Conservation (phyloP, 2,888 invertebrate species). For the Drosophila macrospina region DNA sequence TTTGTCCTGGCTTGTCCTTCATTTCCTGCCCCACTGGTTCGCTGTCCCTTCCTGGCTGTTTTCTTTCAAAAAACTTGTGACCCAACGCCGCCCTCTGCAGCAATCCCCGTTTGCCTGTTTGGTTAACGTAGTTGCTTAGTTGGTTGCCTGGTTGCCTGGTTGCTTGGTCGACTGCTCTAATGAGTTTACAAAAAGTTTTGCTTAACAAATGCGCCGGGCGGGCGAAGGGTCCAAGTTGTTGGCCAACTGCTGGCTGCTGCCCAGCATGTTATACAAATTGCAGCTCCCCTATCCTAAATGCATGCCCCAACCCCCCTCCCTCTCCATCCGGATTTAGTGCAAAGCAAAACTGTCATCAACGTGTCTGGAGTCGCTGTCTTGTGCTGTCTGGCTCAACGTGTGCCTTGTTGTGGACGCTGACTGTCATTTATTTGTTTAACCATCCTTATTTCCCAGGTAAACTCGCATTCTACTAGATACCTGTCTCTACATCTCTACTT, state of each 20-base stretch:
- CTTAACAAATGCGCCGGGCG: slow-evolving; percentile 62
- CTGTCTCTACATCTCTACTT: neutral
- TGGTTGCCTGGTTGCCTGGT: slow-evolving; percentile 36
- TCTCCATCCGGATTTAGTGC: neutral
- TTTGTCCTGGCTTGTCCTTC: slow-evolving; percentile 24
- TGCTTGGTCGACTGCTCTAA: slow-evolving; percentile 72
- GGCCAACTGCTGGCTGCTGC: slow-evolving; percentile 57
- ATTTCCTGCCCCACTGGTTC: slow-evolving; percentile 36
- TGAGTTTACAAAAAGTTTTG: slow-evolving; percentile 79
- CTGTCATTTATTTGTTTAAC: slow-evolving; percentile 69
- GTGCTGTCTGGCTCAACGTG: slow-evolving; percentile 25
- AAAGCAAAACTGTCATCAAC: slow-evolving; percentile 76
- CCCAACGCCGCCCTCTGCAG: slow-evolving; percentile 1
- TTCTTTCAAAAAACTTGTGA: slow-evolving; percentile 68
- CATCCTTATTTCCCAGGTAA: slow-evolving; percentile 53
- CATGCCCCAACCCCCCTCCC: neutral
- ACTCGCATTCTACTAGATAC: slow-evolving; percentile 36
- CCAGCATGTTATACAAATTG: slow-evolving; percentile 81
- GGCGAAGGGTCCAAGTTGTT: slow-evolving; percentile 16
- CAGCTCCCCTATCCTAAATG: slow-evolving; percentile 27
- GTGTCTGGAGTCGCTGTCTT: slow-evolving; percentile 51
- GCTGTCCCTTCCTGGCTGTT: slow-evolving; percentile 40
- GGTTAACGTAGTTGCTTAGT: slow-evolving; percentile 52
- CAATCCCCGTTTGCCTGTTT: slow-evolving; percentile 18
- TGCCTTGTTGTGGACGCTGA: slow-evolving; percentile 15